phyloP scores from a whole-genome alignment of 1,140 invertebrate genomes.

The Anoplophora glabripennis region DNA sequence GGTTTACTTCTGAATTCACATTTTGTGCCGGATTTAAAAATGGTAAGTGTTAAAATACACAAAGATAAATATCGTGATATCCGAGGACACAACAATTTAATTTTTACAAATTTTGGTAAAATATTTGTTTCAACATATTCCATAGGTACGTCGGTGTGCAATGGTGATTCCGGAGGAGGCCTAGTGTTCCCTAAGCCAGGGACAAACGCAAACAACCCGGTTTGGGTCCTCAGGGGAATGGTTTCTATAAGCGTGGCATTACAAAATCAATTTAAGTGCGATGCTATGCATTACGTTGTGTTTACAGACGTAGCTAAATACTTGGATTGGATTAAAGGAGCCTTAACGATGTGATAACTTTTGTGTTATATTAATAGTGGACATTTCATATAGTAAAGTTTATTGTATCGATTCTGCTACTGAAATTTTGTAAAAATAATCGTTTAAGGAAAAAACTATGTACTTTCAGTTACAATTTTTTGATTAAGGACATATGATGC shows the following conservation, averaged over 20 bases:
- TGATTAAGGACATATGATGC: too few relatives aligned
- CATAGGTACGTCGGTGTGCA: conserved; percentile 58
- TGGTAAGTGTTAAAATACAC: conserved; percentile 36
- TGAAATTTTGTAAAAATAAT: too few relatives aligned
- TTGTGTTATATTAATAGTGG: not conserved
- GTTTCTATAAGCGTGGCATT: conserved; percentile 56
- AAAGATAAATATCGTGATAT: not conserved
- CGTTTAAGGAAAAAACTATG: too few relatives aligned
- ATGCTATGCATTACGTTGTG: conserved; percentile 56
- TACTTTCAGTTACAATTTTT: too few relatives aligned
- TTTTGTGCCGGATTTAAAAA: conserved; percentile 54
- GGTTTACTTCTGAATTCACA: conserved; percentile 50
- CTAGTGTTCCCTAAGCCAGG: conserved; percentile 53
- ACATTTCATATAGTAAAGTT: too few relatives aligned
- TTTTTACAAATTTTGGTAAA: conserved; percentile 2
- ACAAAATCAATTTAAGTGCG: conserved; percentile 51
- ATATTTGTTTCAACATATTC: conserved; percentile 5
- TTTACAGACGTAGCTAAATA: conserved; percentile 60
- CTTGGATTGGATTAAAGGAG: conserved; percentile 53
- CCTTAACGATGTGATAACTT: conserved; percentile 17
- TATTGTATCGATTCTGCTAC: not conserved
- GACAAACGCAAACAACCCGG: conserved; percentile 46
- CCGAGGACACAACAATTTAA: not conserved
- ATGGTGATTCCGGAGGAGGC: conserved; percentile 64
- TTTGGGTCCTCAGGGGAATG: conserved; percentile 58